These are phyloP conservation scores for Drosophila neonasuta DNA, from an alignment of 2,888 invertebrate genomes.

Conservation along the genomic window DNA sequence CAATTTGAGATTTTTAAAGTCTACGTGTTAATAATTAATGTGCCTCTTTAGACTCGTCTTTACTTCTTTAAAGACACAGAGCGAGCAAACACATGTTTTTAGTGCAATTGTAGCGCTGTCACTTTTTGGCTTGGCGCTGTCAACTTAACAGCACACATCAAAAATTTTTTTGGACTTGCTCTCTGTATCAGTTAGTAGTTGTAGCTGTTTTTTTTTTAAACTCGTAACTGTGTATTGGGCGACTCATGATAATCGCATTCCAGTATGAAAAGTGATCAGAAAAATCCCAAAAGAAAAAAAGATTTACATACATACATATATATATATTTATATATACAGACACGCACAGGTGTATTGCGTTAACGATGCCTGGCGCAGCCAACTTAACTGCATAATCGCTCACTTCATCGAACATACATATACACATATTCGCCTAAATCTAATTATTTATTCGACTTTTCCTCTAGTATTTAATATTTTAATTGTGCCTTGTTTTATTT, in stretches of 20 bases:
- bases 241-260: slow-evolving; percentile 16
- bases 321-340: neutral
- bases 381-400: slow-evolving; percentile 4
- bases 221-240: slow-evolving; percentile 5
- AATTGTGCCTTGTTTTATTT: slow-evolving; percentile 4
- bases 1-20: too few species aligned
- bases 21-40: too few species aligned
- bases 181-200: neutral
- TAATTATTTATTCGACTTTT: slow-evolving; percentile 17
- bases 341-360: neutral
- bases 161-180: neutral
- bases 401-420: neutral
- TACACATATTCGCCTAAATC: slow-evolving; percentile 2
- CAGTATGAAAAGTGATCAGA: slow-evolving; percentile 2
- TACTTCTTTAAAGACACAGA: too few species aligned
- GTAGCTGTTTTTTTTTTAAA: neutral
- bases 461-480: slow-evolving; percentile 11
- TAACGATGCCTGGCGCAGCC: slow-evolving; percentile 3
- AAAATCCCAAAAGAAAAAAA: neutral
- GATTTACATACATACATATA: too few species aligned
- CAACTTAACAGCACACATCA: slow-evolving; percentile 4
- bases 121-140: neutral
- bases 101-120: neutral
- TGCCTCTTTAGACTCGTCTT: too few species aligned
- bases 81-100: neutral